Evolutionary conservation across 2,113 vertebrate species (phyloP), one percentile per base, ranked within the genome.

Genomic region (Physeter macrocephalus): DNA sequence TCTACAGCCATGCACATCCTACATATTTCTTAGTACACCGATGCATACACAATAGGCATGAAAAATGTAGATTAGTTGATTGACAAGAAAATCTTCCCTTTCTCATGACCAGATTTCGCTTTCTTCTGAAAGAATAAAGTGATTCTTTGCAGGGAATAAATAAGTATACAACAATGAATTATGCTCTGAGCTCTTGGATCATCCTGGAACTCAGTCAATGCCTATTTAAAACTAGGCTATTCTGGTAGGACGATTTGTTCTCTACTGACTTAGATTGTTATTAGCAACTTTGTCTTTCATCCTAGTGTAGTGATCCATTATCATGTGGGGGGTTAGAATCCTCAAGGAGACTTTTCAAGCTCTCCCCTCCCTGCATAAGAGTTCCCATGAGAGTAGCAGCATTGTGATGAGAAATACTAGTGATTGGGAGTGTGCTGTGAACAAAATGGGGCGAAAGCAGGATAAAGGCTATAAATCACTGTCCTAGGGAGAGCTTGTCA

Each of bases 201-300:
- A 83, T 94, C 80, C 78, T 90, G 89, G 92, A 96, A 95, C 54
- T 94, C 95, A 88, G 87, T 94, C 81, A 93, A 64, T 91, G 72
- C 75, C 94, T 96, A 86, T 98, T 98, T 97, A 96, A 97, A 97
- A 95, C 85, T 74, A 82, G 39, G 77, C 81, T 97, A 88, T 95
- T 97, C 72, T 96, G 85, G 90, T 88, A 95, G 85, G 25, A 87
- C 87, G 69, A 20, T n/a, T 66, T 66, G 46, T 95, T 91, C 94
- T 91, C 92, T 86, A 52, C 88, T 90, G 88, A 54, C 61, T 96
- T 93, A 52, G 95, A 80, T 88, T 92, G 89, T 95, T 97, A 83
- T 95, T 97, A 97, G 86, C 92, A 93, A 94, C 92, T 93, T 95
- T 97, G 77, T 94, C 29, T 93, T 88, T 97, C 52, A 23, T 90